phyloP scores from a whole-genome alignment of 2,797 vertebrate species.

The Urophycis tenuis region DNA sequence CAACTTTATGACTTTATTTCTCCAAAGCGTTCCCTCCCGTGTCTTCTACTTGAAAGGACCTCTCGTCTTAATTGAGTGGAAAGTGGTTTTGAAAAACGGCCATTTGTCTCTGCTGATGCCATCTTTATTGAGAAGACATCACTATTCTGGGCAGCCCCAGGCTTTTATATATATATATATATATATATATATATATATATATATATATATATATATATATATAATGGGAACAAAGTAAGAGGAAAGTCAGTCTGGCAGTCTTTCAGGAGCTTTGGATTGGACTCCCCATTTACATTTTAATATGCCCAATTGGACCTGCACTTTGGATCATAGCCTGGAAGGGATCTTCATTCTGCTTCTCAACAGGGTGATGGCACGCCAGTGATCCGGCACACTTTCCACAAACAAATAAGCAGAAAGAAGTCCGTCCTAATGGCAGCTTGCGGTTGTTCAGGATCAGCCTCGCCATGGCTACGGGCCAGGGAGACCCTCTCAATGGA shows the following conservation, averaged over 20 bases:
- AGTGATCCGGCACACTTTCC: neutral
- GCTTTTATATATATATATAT: constrained; percentile 12
- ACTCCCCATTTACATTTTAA: constrained; percentile 20
- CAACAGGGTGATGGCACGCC: neutral
- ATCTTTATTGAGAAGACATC: constrained; percentile 51
- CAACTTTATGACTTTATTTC: constrained; percentile 49
- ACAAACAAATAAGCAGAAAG: constrained; percentile 12
- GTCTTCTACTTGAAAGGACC: constrained; percentile 57
- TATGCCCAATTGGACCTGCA: neutral
- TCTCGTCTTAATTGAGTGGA: constrained; percentile 54
- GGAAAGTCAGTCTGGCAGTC: constrained; percentile 14
- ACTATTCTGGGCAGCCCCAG: constrained; percentile 30
- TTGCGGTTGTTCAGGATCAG: neutral
- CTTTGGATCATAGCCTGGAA: neutral
- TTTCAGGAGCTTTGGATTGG: constrained; percentile 22
- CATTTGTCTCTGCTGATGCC: constrained; percentile 47
- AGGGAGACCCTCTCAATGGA: neutral
- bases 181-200: no score
- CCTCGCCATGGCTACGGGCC: neutral
- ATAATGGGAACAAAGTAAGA: constrained; percentile 20
- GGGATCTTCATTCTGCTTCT: neutral
- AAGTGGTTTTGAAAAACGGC: constrained; percentile 43
- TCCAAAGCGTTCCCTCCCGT: constrained; percentile 34
- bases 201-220: neutral
- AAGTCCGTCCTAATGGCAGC: neutral